Base-by-base conservation (phyloP, 2,797 vertebrate genomes). In the Nannoperca australis region DNA sequence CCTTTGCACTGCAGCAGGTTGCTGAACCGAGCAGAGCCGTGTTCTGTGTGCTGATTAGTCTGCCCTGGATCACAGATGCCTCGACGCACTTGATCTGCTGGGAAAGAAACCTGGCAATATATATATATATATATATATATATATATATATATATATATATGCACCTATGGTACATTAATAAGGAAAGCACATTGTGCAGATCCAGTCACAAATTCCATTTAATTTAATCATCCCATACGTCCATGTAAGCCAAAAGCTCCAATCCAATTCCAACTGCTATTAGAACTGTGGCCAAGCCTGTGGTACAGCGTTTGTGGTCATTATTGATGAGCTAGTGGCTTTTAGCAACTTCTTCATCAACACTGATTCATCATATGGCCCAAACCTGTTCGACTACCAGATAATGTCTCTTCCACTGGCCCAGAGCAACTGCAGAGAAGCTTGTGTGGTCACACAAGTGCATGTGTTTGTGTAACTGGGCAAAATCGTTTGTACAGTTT, bases 41-140 rank as follows among this genome's bases (percentile, higher is more conserved):
- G 84, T 62, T 74, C 84, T 79, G 89, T 58, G 81, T 89, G 73
- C 78, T 85, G 85, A 89, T 83, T 60, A 81, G 70, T 65, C 73
- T 70, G 68, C 60, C 67, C 71, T 42, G 62, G 65, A 75, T 73
- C 81, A 76, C 84, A 80, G 51, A 84, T 69, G 59, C 78, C n/a
- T 74, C 22, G n/a, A 69, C 80, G n/a, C 68, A 67, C 66, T 70
- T 82, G 73, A 86, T 89, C 81, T 70, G 59, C 40, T 66, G 59
- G 76, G 68, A 75, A 71, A 70, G 24, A 65, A 47, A 73, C 45
- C 58, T 32, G 15, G 13, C 1, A 18, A 8, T 42, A 27, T 20
- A 27, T 11, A 42, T 44, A 44, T 4, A 42, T n/a, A 9, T 61
- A 8, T 40, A 24, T 30, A 24, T 9, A 40, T 30, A 30, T 30